phyloP scores from a whole-genome alignment of 2,888 invertebrate genomes.

The Itoplectis maculator region DNA sequence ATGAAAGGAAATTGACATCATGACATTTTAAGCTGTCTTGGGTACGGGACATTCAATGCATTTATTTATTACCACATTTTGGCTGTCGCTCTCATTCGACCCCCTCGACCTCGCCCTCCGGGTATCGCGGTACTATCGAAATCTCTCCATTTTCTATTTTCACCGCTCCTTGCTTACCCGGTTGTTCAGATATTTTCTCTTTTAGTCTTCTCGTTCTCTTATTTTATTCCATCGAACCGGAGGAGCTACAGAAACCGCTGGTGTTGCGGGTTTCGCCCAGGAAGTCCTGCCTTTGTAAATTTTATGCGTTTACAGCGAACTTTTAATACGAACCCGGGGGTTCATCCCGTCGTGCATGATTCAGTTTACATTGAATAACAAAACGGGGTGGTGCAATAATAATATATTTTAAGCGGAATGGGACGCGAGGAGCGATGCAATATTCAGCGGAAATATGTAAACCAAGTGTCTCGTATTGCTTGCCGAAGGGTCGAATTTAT shows the following conservation, averaged over 20 bases:
- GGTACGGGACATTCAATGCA: conserved; percentile 51
- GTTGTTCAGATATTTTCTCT: conserved; percentile 3
- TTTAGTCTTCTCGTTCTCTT: background rate
- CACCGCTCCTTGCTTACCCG: background rate
- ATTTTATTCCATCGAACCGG: background rate
- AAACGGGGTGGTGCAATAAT: too few relatives aligned
- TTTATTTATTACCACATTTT: conserved; percentile 48
- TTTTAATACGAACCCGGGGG: background rate
- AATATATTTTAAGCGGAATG: too few relatives aligned
- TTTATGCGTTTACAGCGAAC: background rate
- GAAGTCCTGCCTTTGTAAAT: background rate
- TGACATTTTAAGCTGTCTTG: conserved; percentile 69
- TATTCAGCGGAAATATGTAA: too few relatives aligned
- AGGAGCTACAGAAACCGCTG: background rate
- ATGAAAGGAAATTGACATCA: conserved; percentile 69
- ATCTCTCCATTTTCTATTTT: conserved; percentile 27
- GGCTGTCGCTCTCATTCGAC: conserved; percentile 46
- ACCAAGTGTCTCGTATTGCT: too few relatives aligned
- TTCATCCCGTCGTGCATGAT: too few relatives aligned
- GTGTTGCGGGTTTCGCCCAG: background rate
- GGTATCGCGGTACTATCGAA: conserved; percentile 5
- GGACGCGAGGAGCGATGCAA: too few relatives aligned
- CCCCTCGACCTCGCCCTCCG: conserved; percentile 14
- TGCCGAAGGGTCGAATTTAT: too few relatives aligned
- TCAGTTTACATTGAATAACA: too few relatives aligned